Evolutionary conservation across 2,797 vertebrate species (phyloP), one percentile per base, ranked within the genome.

Genomic region (Avahi laniger): DNA sequence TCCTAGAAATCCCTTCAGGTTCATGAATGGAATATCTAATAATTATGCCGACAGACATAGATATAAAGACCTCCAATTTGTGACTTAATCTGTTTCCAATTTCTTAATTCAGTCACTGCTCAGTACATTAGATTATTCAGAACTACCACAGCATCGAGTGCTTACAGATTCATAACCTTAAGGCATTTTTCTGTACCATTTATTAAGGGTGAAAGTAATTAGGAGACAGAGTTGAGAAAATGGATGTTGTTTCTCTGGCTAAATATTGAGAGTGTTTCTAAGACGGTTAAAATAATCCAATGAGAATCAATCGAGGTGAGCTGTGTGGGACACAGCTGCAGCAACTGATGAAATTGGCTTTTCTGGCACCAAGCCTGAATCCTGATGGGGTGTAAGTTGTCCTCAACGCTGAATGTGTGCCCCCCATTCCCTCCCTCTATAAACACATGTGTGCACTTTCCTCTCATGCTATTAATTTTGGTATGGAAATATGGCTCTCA

Each of bases 1-100:
- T 88, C 12, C 41, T 90, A 73, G 33, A 72, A 82, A 35, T 78
- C 9, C 5, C 79, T 89, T 86, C 4, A 81, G 83, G 26, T 82
- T 88, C 22, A 78, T 69, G 70, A 70, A 14, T 69, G 18, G 22
- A 57, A n/a, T 91, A 91, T 92, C 93, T 94, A 69, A 91, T 93
- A 97, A 97, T 95, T 93, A 97, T 94, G 75, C 75, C 96, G 89
- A 97, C 91, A 92, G 96, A 83, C 63, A 75, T 97, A 93, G 92
- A 95, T 97, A 97, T 97, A 98, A 98, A 96, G 78, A 59, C 87
- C 33, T 95, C 73, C 91, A 96, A 94, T 92, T 97, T 96, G 95
- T 97, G 79, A 92, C 76, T 84, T 98, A 98, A 98, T 98, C 95
- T 97, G 48, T 97, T 97, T 98, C 94, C 95, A 98, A 96, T 98